Percentiles rank a stretch among this genome's conserved stretches.
Conservation (phyloP, 2,888 invertebrate species). For the Cinara cedri region DNA sequence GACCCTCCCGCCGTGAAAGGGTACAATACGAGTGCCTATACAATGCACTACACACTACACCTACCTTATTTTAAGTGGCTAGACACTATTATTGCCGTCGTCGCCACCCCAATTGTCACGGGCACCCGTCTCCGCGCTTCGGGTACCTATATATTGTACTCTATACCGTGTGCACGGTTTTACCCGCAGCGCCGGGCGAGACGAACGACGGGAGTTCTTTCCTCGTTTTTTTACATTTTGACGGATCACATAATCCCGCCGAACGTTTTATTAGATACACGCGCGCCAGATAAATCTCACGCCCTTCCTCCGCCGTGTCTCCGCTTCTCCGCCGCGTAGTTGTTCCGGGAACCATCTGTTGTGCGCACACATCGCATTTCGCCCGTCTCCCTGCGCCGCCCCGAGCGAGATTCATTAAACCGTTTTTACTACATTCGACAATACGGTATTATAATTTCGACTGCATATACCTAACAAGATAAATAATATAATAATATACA, state of each 20-base stretch:
- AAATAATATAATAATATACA: too few relatives aligned
- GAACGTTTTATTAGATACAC: slow-evolving; percentile 38
- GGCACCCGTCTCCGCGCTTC: not conserved
- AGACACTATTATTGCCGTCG: not conserved
- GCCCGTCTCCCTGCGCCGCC: not conserved
- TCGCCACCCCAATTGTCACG: not conserved
- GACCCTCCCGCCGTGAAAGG: slow-evolving; percentile 38
- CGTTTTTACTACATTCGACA: too few relatives aligned
- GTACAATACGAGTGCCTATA: slow-evolving; percentile 16
- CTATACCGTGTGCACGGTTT: not conserved
- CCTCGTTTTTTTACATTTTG: slow-evolving; percentile 20
- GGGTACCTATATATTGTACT: too few relatives aligned
- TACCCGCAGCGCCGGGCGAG: not conserved
- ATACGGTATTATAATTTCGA: not conserved
- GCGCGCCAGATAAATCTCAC: slow-evolving; percentile 37
- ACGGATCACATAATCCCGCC: slow-evolving; percentile 45
- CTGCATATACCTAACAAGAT: not conserved
- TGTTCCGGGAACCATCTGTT: slow-evolving; percentile 43
- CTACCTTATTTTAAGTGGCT: slow-evolving; percentile 32
- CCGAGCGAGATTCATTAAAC: not conserved
- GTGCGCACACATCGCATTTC: not conserved
- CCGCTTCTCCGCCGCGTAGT: not conserved
- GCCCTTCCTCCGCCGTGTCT: not conserved
- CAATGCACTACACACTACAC: too few relatives aligned
- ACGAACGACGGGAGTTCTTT: slow-evolving; percentile 21